A percentile compares a stretch with the other conserved stretches of the same genome.
These are phyloP conservation scores for Ptilonorhynchus violaceus DNA, from an alignment of 2,113 vertebrate species.

Conservation along the genomic window DNA sequence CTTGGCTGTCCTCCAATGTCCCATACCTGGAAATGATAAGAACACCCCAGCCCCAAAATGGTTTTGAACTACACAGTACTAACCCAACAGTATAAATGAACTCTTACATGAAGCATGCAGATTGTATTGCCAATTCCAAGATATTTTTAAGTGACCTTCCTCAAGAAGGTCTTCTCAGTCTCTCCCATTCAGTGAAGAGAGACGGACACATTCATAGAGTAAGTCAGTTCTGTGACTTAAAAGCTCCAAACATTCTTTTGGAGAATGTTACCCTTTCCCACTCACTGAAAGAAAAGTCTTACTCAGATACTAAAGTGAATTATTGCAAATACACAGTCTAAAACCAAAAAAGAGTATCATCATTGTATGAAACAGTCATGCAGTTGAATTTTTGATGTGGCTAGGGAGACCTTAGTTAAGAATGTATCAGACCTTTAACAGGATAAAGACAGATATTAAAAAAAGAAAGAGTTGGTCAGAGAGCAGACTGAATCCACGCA, in stretches of 20 bases:
- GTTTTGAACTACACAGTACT: background rate
- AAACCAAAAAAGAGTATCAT: background rate
- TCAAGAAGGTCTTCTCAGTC: background rate
- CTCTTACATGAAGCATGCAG: background rate
- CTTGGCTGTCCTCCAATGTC: constrained; percentile 74
- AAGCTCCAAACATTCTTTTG: background rate
- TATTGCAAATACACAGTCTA: background rate
- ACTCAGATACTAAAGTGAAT: background rate
- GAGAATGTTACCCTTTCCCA: background rate
- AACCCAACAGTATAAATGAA: background rate
- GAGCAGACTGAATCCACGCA: background rate
- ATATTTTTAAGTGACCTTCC: background rate
- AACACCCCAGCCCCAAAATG: background rate
- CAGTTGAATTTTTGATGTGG: background rate
- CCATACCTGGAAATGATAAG: constrained; percentile 58
- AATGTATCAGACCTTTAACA: background rate
- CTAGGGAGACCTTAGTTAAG: background rate
- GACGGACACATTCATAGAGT: background rate
- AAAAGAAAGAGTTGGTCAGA: background rate
- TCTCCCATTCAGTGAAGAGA: background rate
- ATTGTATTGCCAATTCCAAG: background rate
- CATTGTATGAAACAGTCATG: background rate
- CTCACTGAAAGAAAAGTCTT: background rate
- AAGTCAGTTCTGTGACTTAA: background rate
- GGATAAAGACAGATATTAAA: background rate